A percentile compares a stretch with the other conserved stretches of the same genome.
These are phyloP conservation scores for Aphelenchoides besseyi DNA, from an alignment of 1,140 invertebrate species.

Conservation along the genomic window DNA sequence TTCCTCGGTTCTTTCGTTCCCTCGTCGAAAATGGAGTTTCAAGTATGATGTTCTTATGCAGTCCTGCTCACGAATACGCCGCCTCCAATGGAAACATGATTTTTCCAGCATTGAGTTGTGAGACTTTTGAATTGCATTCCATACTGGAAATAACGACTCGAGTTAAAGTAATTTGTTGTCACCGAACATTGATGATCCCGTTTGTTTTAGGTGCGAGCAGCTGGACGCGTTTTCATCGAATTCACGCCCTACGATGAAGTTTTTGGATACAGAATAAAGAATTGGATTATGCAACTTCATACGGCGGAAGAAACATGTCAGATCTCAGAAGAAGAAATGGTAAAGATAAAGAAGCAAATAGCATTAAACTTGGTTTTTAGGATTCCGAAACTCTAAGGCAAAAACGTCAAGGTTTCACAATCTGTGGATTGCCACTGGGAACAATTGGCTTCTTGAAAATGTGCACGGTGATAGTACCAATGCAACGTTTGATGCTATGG, in stretches of 20 bases:
- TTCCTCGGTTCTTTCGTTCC: conserved; percentile 16
- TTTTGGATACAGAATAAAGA: conserved; percentile 25
- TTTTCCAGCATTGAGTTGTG: background rate
- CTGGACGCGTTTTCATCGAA: conserved; percentile 23
- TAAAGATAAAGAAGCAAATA: background rate
- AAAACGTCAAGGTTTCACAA: conserved; percentile 10
- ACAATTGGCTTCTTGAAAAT: conserved; percentile 72
- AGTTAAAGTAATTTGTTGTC: conserved; percentile 6
- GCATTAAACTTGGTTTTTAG: conserved; percentile 4
- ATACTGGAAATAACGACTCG: conserved; percentile 4
- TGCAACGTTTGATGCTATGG: conserved; percentile 97
- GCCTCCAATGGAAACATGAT: background rate
- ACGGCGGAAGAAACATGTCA: background rate
- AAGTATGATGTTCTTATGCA: background rate
- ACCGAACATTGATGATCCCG: background rate
- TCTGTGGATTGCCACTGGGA: conserved; percentile 2
- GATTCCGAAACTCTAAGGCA: conserved; percentile 10
- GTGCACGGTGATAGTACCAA: conserved; percentile 82
- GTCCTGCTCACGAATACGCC: background rate
- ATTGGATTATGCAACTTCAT: conserved; percentile 9
- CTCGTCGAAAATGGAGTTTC: background rate
- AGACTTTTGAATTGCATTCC: background rate
- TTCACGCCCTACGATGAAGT: conserved; percentile 24
- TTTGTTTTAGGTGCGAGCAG: conserved; percentile 12
- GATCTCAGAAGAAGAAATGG: background rate